Base-by-base conservation (phyloP, 2,888 invertebrate species). In the Tethea ocularis region DNA sequence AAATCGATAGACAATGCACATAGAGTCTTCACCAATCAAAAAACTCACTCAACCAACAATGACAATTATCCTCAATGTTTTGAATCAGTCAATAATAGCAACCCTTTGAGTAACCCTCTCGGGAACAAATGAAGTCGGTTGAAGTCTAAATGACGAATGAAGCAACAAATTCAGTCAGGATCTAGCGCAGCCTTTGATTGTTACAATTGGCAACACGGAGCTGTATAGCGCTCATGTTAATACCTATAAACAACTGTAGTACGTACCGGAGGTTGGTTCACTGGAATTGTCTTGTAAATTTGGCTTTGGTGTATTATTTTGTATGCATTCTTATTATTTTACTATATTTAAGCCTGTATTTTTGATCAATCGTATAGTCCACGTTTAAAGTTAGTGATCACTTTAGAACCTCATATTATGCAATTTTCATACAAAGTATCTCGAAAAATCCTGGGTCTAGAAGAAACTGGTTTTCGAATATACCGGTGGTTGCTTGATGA, bases 151-250 rank as follows among this genome's bases (percentile, higher is more conserved):
- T 82, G 80, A 81, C 72, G 74, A 76, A 83, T 80, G 77, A 71
- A 77, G 77, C 73, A 71, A 74, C 76, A 77, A 77, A 80, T 76
- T 77, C 66, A 65, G 63, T 46, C 64, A 59, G 68, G 67, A 73
- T 69, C 72, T 70, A 72, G 69, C 73, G 69, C 61, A 64, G 72
- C 67, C 74, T 83, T 80, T 85, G 83, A 82, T 84, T 85, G 79
- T 75, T 71, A 71, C 67, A 65, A 57, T 70, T 69, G 60, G 63
- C 66, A 71, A 71, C 74, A 68, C 70, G 62, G 67, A 59, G 64
- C 67, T 58, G 64, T 69, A 66, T 68, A 61, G 66, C 55, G 64
- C 65, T 62, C 65, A 59, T 63, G 57, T 58, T 70, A 69, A 68
- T 71, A 68, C 62, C 63, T 65, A 61, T 58, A 66, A 69, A 57